phyloP scores from a whole-genome alignment of 2,797 vertebrate species.

The Hipposideros larvatus region DNA sequence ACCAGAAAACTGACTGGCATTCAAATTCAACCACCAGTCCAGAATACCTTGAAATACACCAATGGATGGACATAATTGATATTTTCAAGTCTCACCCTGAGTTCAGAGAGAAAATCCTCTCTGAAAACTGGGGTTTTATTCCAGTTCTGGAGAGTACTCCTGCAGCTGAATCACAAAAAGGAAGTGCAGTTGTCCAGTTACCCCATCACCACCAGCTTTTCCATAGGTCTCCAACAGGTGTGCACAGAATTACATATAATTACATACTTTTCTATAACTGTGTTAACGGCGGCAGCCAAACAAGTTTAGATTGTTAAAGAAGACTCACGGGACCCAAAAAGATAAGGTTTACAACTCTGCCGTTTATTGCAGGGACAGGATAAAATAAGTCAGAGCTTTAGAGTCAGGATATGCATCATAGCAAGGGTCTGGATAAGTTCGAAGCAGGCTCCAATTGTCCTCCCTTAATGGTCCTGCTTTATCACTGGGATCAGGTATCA shows the following conservation, averaged over 20 bases:
- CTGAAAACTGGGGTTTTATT: neutral
- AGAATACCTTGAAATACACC: neutral
- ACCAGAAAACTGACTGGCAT: neutral
- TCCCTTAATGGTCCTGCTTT: neutral
- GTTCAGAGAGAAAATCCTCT: neutral
- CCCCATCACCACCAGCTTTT: neutral
- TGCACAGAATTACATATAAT: neutral
- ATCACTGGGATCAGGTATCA: neutral
- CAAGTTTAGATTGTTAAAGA: neutral
- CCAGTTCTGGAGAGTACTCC: neutral
- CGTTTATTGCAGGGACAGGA: neutral
- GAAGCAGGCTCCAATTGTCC: neutral
- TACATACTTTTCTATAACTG: neutral
- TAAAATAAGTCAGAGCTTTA: neutral
- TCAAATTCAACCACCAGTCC: neutral
- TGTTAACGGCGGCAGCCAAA: neutral
- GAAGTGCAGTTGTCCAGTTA: neutral
- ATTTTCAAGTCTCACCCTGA: neutral
- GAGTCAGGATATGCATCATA: neutral
- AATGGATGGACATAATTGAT: constrained; percentile 29
- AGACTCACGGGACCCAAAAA: neutral
- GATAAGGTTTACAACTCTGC: neutral
- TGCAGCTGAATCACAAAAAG: neutral
- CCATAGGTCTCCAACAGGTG: neutral
- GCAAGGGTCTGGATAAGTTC: neutral